A percentile compares a stretch with the other conserved stretches of the same genome.
Evolutionary conservation across 2,888 invertebrate genomes (phyloP).

Genomic region (Lucinisca nassula): DNA sequence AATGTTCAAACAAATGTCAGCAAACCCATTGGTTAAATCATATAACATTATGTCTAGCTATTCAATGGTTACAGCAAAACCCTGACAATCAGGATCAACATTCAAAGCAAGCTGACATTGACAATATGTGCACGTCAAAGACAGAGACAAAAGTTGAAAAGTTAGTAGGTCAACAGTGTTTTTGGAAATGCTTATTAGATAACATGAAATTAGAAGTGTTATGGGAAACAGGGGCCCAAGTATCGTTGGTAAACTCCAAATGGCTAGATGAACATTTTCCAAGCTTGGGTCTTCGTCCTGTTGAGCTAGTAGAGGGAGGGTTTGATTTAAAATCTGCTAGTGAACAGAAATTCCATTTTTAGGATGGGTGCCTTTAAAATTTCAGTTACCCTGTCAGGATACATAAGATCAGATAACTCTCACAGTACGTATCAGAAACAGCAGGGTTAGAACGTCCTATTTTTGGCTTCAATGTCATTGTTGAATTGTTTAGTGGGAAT

Average conservation of each 20-base stretch:
- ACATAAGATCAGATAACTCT: not conserved
- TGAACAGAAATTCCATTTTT: slow-evolving; percentile 9
- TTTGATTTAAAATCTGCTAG: slow-evolving; percentile 18
- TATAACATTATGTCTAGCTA: not conserved
- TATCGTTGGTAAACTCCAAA: slow-evolving; percentile 22
- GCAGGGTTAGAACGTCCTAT: slow-evolving; percentile 1
- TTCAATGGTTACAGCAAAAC: not conserved
- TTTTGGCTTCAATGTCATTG: slow-evolving; percentile 41
- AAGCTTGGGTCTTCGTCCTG: not conserved
- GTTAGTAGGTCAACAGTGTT: slow-evolving; percentile 19
- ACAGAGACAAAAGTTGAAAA: slow-evolving; percentile 23
- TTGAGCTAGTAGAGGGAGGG: slow-evolving; percentile 13
- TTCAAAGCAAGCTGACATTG: no score
- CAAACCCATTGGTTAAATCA: not conserved
- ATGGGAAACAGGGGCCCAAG: slow-evolving; percentile 47
- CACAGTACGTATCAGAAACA: slow-evolving; percentile 14
- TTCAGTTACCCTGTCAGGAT: not conserved
- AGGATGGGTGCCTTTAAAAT: slow-evolving; percentile 28
- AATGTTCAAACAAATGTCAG: slow-evolving; percentile 11
- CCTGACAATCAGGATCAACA: no score
- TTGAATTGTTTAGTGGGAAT: not conserved
- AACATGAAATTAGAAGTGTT: not conserved
- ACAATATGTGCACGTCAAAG: not conserved
- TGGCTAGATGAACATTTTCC: slow-evolving; percentile 5
- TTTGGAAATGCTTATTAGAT: not conserved